Evolutionary conservation across 1,140 invertebrate species (phyloP).

Genomic region (Ridgeia piscesae): DNA sequence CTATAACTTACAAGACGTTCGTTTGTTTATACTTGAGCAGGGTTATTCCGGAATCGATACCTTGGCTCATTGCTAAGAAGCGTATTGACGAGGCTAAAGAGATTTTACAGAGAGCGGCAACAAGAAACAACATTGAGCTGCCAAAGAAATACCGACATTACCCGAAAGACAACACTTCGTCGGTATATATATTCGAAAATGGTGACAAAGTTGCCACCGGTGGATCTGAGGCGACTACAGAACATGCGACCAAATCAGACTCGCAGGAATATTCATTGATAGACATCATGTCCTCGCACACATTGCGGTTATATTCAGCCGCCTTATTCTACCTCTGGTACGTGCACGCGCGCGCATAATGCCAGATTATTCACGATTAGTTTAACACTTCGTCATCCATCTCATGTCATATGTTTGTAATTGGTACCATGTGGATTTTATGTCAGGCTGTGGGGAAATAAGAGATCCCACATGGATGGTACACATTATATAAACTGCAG

Average conservation of each 20-base stretch:
- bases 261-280: neutral
- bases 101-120: constrained; percentile 30
- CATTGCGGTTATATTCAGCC: neutral
- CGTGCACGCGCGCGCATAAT: neutral
- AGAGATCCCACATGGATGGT: too few species aligned
- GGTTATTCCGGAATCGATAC: constrained; percentile 33
- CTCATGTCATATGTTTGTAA: too few species aligned
- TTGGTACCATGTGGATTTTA: too few species aligned
- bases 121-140: constrained; percentile 8
- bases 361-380: too few species aligned
- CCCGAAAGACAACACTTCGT: neutral
- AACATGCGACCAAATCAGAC: neutral
- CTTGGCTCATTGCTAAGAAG: constrained; percentile 33
- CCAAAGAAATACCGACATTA: neutral
- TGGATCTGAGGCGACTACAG: neutral
- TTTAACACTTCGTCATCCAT: too few species aligned
- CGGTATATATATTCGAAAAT: neutral
- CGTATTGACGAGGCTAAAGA: constrained; percentile 32
- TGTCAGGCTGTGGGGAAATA: too few species aligned
- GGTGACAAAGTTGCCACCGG: neutral
- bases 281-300: neutral
- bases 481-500: too few species aligned
- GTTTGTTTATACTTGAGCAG: neutral
- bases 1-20: neutral
- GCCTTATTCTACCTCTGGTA: neutral